Evolutionary conservation across 2,113 vertebrate species (phyloP).

Genomic region (Cyprinodon variegatus): DNA sequence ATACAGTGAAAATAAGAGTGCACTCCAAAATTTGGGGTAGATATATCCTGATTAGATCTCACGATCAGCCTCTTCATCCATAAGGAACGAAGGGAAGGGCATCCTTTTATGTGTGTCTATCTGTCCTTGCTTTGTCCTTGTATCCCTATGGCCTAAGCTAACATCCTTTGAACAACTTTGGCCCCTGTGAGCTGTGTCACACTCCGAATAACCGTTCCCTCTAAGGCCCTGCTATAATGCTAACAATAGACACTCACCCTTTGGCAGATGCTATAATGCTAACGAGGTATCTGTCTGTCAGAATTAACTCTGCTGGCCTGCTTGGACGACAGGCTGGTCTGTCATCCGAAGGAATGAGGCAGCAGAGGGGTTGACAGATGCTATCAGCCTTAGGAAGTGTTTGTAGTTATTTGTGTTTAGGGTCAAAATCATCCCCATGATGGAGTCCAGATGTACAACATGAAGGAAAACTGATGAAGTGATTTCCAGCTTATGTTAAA

Average conservation of each 20-base stretch:
- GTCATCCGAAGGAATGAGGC: constrained; percentile 25
- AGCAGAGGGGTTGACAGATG: constrained; percentile 26
- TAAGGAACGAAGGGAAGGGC: background rate
- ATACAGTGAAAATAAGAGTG: background rate
- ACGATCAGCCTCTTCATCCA: background rate
- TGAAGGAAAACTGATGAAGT: background rate
- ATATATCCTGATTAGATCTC: background rate
- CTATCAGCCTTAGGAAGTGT: constrained; percentile 15
- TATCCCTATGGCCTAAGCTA: constrained; percentile 5
- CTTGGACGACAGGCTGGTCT: constrained; percentile 11
- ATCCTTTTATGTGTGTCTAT: background rate
- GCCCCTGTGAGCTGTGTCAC: constrained; percentile 6
- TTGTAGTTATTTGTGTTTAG: constrained; percentile 24
- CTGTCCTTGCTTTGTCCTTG: constrained; percentile 14
- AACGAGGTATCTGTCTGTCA: constrained; percentile 73
- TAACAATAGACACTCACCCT: constrained; percentile 58
- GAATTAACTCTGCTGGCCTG: constrained; percentile 53
- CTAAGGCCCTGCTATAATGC: constrained; percentile 43
- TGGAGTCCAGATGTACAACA: background rate
- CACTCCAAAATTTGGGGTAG: background rate
- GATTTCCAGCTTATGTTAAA: background rate
- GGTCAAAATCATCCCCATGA: background rate
- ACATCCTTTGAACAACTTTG: constrained; percentile 30
- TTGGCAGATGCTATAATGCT: constrained; percentile 58
- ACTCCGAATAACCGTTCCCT: constrained; percentile 42